A percentile compares a stretch with the other conserved stretches of the same genome.
Conservation (phyloP, 2,113 vertebrate species). For the Myxocyprinus asiaticus region DNA sequence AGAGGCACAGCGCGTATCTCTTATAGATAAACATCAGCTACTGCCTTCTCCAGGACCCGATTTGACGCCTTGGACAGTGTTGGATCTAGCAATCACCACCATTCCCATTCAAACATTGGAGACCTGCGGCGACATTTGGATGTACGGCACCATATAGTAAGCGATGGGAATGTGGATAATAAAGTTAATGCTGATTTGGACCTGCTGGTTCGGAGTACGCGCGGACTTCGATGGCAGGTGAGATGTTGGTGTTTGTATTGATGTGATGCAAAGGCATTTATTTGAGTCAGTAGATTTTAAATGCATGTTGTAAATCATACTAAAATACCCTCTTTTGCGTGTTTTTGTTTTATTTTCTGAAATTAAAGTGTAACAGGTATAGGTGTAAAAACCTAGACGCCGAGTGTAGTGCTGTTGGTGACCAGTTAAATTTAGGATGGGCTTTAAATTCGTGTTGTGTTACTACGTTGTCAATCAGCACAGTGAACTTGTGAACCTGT, state of each 20-base stretch:
- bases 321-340: neutral
- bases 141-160: conserved; percentile 20
- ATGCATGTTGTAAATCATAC: no score
- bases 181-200: conserved; percentile 73
- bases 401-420: neutral
- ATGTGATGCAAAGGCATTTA: neutral
- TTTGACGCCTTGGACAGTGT: neutral
- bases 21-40: neutral
- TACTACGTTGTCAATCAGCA: conserved; percentile 4
- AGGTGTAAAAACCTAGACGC: no score
- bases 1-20: neutral
- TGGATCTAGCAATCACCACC: conserved; percentile 24
- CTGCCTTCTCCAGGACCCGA: conserved; percentile 29
- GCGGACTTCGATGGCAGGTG: conserved; percentile 90
- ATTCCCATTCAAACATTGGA: neutral
- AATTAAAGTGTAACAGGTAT: neutral
- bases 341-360: neutral
- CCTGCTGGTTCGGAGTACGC: conserved; percentile 74
- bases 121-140: conserved; percentile 10
- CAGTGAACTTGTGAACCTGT: neutral
- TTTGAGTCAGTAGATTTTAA: no score
- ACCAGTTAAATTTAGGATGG: neutral
- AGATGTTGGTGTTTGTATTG: conserved; percentile 41
- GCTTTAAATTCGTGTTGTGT: conserved; percentile 2
- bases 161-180: conserved; percentile 73